These are phyloP conservation scores for Zalophus californianus DNA, from an alignment of 2,797 vertebrate genomes.

Conservation along the genomic window DNA sequence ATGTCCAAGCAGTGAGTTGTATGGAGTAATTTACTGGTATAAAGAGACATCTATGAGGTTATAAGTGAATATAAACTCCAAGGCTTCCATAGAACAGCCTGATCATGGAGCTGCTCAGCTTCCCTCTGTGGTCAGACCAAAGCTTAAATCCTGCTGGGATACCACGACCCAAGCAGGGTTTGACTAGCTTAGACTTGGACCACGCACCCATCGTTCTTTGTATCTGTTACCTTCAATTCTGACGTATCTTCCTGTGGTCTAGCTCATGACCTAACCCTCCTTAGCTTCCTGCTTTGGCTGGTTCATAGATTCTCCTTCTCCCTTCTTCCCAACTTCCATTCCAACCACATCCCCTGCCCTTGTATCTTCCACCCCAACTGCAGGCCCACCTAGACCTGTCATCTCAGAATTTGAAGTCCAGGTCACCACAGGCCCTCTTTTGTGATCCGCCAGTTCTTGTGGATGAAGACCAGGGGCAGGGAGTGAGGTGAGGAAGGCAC, in stretches of 20 bases:
- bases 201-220: neutral
- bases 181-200: neutral
- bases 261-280: neutral
- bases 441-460: neutral
- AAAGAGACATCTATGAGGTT: constrained; percentile 20
- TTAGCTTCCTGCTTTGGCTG: neutral
- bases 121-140: neutral
- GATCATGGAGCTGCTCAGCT: neutral
- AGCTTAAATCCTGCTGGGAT: neutral
- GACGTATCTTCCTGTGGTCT: neutral
- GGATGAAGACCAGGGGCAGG: neutral
- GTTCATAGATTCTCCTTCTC: constrained; percentile 15
- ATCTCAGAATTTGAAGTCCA: neutral
- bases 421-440: neutral
- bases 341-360: neutral
- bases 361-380: neutral
- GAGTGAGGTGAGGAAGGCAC: neutral
- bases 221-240: neutral
- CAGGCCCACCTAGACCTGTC: neutral
- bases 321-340: neutral
- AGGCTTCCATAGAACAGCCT: neutral
- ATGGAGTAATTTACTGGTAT: neutral
- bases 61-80: constrained; percentile 19
- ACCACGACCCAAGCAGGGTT: neutral
- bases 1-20: neutral